Percentiles rank a stretch among this genome's conserved stretches.
Conservation (phyloP, 1,140 invertebrate genomes). For the Rhagoletis zephyria region DNA sequence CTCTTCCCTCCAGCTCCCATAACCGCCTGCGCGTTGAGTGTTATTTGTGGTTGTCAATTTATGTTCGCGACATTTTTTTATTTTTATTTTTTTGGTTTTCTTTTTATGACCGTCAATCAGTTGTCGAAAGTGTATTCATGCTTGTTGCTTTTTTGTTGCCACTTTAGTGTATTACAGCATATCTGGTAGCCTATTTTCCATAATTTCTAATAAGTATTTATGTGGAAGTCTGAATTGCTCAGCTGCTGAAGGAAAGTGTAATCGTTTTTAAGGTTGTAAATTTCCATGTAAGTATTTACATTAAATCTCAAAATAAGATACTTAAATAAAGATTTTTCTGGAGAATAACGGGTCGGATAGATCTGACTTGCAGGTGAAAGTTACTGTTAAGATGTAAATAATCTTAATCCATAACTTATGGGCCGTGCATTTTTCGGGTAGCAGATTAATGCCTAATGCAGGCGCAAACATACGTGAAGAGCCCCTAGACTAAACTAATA, state of each 20-base stretch:
- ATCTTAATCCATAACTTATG: too few relatives aligned
- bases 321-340: conserved; percentile 12
- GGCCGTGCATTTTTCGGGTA: too few relatives aligned
- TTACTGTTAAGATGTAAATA: too few relatives aligned
- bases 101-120: conserved; percentile 45
- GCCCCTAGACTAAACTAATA: too few relatives aligned
- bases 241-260: background rate
- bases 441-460: too few relatives aligned
- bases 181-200: background rate
- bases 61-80: conserved; percentile 28
- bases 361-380: background rate
- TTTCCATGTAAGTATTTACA: background rate
- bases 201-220: background rate
- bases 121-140: background rate
- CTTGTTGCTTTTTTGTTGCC: background rate
- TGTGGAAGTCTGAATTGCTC: background rate
- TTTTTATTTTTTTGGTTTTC: background rate
- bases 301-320: conserved; percentile 13
- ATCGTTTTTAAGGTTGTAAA: conserved; percentile 25
- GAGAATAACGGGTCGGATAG: background rate
- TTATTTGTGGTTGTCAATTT: conserved; percentile 34
- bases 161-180: background rate
- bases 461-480: too few relatives aligned
- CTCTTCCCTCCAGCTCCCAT: background rate
- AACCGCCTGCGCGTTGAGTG: background rate